These are phyloP conservation scores for Drosophila pruinosa DNA, from an alignment of 1,140 invertebrate species.

Conservation along the genomic window DNA sequence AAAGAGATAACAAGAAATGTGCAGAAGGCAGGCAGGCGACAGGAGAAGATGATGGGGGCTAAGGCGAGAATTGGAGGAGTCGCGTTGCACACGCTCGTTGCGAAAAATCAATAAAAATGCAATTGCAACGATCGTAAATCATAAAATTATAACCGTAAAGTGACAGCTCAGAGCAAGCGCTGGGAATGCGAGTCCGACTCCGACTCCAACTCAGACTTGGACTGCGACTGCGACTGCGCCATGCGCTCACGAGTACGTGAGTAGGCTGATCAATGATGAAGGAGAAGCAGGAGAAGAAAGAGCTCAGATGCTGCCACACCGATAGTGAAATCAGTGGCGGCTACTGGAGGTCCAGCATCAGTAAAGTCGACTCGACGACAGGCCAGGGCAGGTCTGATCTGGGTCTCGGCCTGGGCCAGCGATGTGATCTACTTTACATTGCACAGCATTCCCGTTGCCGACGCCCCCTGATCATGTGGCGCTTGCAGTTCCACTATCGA, in stretches of 20 bases:
- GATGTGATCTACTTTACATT: slow-evolving; percentile 78
- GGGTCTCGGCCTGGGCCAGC: background rate
- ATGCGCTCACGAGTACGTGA: slow-evolving; percentile 46
- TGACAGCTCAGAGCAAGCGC: slow-evolving; percentile 77
- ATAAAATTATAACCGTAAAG: slow-evolving; percentile 82
- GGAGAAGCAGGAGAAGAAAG: background rate
- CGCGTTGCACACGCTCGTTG: too few relatives aligned
- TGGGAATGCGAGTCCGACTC: slow-evolving; percentile 61
- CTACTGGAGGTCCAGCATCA: slow-evolving; percentile 43
- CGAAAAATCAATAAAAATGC: slow-evolving; percentile 81
- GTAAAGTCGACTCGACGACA: background rate
- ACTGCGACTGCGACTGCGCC: slow-evolving; percentile 38
- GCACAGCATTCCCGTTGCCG: slow-evolving; percentile 29
- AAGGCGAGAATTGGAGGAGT: slow-evolving; percentile 2
- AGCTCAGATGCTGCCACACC: slow-evolving; percentile 45
- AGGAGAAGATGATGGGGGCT: background rate
- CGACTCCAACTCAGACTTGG: background rate
- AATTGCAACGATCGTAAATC: slow-evolving; percentile 78
- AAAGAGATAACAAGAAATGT: slow-evolving; percentile 4
- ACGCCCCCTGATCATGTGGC: slow-evolving; percentile 51
- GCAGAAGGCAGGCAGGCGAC: background rate
- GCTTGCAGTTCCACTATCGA: slow-evolving; percentile 64
- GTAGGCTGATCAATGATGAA: slow-evolving; percentile 43
- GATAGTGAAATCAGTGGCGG: slow-evolving; percentile 46
- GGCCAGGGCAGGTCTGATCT: background rate